Conservation (phyloP, 2,797 vertebrate species). For the Astyanax mexicanus region DNA sequence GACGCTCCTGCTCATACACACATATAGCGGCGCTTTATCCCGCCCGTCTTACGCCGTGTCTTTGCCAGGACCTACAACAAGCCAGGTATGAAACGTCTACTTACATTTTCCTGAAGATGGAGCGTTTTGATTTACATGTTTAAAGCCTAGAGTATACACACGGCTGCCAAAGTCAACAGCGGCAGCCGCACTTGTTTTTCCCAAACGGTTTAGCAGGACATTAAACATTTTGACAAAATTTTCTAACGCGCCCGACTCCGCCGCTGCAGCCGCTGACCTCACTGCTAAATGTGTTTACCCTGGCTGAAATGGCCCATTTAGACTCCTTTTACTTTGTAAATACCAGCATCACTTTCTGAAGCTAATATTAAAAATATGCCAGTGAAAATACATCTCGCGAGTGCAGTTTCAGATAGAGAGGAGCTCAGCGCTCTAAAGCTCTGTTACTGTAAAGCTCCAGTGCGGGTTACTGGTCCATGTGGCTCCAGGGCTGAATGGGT, state of each 20-base stretch:
- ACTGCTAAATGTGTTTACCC: slow-evolving; percentile 95
- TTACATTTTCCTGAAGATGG: slow-evolving; percentile 81
- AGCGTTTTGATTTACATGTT: slow-evolving; percentile 86
- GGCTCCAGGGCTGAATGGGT: slow-evolving; percentile 35
- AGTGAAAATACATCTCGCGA: slow-evolving; percentile 75
- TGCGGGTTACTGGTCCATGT: not conserved
- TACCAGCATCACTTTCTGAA: slow-evolving; percentile 79
- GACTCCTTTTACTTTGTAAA: slow-evolving; percentile 80
- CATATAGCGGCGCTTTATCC: slow-evolving; percentile 67
- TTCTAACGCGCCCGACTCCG: slow-evolving; percentile 93
- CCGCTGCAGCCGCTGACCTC: slow-evolving; percentile 93
- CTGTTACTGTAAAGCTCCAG: slow-evolving; percentile 6
- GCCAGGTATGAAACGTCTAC: slow-evolving; percentile 79
- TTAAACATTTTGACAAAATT: slow-evolving; percentile 98
- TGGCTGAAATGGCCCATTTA: slow-evolving; percentile 85
- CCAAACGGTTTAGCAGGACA: slow-evolving; percentile 89
- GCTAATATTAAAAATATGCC: slow-evolving; percentile 80
- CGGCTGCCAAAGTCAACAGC: slow-evolving; percentile 93
- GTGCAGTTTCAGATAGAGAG: slow-evolving; percentile 36
- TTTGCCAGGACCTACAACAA: slow-evolving; percentile 74
- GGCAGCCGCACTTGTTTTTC: slow-evolving; percentile 86
- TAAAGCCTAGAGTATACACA: slow-evolving; percentile 76
- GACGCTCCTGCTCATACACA: slow-evolving; percentile 47
- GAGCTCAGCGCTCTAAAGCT: slow-evolving; percentile 2
- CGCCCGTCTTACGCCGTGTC: slow-evolving; percentile 62